phyloP scores from a whole-genome alignment of 1,140 invertebrate species.

The Papilio xuthus region DNA sequence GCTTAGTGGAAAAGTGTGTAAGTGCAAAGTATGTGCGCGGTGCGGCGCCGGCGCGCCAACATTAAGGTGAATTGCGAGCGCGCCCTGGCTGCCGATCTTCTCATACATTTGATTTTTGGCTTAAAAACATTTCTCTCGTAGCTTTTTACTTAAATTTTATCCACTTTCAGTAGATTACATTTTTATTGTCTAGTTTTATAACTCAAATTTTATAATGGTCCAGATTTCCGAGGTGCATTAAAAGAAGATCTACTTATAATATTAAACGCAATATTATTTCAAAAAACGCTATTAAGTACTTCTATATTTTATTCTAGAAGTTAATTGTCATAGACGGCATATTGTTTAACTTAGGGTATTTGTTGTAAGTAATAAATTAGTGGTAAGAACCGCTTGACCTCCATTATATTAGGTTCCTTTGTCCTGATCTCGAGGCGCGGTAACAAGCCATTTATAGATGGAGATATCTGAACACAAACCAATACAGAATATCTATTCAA shows the following conservation, averaged over 20 bases:
- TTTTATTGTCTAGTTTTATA: conserved; percentile 12
- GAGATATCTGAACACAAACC: conserved; percentile 3
- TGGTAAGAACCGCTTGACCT: not conserved
- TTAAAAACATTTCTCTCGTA: conserved; percentile 2
- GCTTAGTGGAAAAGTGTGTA: not conserved
- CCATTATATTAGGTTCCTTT: not conserved
- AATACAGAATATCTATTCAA: conserved; percentile 17
- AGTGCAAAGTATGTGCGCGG: not conserved
- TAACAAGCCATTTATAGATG: not conserved
- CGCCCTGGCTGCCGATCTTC: not conserved
- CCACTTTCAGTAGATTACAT: conserved; percentile 11
- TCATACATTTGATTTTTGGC: conserved; percentile 8
- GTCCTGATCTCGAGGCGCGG: not conserved
- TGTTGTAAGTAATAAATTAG: not conserved
- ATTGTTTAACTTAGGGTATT: not conserved
- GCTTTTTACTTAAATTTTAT: conserved; percentile 4
- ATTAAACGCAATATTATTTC: not conserved
- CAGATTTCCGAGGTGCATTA: not conserved
- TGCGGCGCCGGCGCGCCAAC: not conserved
- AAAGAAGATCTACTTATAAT: not conserved
- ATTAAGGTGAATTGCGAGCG: conserved; percentile 4
- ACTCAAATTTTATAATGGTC: not conserved
- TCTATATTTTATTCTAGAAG: not conserved
- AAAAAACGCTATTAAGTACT: not conserved
- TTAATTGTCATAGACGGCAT: not conserved